phyloP scores from a whole-genome alignment of 30 jellyfish, hydroid and myxozoan genomes.

The Aurelia aurita complex sp. Pacific region DNA sequence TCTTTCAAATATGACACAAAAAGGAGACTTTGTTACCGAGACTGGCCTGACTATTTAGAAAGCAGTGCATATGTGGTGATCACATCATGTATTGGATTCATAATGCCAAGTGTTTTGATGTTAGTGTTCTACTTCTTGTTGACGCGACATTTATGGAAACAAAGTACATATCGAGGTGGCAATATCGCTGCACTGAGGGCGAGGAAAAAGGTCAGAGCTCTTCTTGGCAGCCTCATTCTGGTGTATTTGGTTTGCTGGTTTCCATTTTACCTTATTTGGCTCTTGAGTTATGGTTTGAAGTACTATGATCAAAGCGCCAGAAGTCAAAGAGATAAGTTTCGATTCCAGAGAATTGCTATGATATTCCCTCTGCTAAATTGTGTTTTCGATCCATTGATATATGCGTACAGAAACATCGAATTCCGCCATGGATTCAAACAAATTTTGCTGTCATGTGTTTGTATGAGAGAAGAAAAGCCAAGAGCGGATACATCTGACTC shows the following conservation, averaged over 20 bases:
- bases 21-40: conserved; percentile 4
- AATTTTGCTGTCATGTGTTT: too few relatives aligned
- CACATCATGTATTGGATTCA: not conserved
- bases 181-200: conserved; percentile 8
- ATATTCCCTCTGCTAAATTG: not conserved
- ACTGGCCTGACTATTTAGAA: conserved; percentile 1
- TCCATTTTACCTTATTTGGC: conserved; percentile 25
- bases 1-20: not conserved
- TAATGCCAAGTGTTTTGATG: not conserved
- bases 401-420: conserved; percentile 15
- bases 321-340: conserved; percentile 1
- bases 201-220: conserved; percentile 10
- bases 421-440: not conserved
- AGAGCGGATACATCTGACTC: too few relatives aligned
- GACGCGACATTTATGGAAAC: conserved; percentile 9
- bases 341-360: conserved; percentile 14
- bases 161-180: not conserved
- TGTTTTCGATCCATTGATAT: conserved; percentile 17
- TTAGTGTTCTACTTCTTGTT: not conserved
- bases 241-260: conserved; percentile 1
- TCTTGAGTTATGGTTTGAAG: not conserved
- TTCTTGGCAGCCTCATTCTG: conserved; percentile 12
- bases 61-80: not conserved
- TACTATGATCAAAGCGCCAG: not conserved
- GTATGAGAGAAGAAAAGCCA: too few relatives aligned